Evolutionary conservation across 1,140 invertebrate genomes (phyloP), one percentile per base, ranked within the genome.

Genomic region (Hyles vespertilio): DNA sequence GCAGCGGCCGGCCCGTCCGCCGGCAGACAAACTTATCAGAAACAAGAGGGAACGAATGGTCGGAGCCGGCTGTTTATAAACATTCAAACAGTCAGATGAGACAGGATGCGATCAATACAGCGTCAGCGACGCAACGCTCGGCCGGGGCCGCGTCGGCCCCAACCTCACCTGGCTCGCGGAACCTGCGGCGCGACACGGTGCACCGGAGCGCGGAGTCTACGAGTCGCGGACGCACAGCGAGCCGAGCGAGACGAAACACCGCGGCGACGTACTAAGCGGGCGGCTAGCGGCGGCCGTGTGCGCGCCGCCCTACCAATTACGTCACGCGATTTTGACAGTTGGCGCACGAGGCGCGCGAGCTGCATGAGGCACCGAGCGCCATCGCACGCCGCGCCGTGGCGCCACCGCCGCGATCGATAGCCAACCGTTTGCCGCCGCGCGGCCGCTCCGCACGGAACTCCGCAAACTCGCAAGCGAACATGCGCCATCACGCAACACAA

Each of bases 51-150:
- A 72, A 59, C 70, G 67, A 76, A 77, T 79, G 59, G 76, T 82
- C 79, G 76, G 79, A 71, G 69, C 81, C 84, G 79, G 80, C 81
- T 87, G 81, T 87, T 87, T 87, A 87, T 87, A 87, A 87, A 87
- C 84, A 87, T 84, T 87, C 74, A 73, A 77, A 74, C 72, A 72
- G 71, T 68, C 72, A 67, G 65, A 68, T 67, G 65, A 63, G 70
- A 71, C 73, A 70, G 70, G 78, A 76, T 77, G 72, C 79, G 81
- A 84, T 86, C 83, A 78, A 86, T 84, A 83, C 76, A 61, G 76
- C 74, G 74, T 59, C 63, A 70, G 70, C 69, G 65, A 73, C 70
- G 66, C 65, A 71, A 59, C 61, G 59, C 74, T 59, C 74, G 65
- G 67, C 62, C 67, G 69, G 74, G 70, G 70, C 69, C 74, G 63